Conservation (phyloP, 30 jellyfish, hydroid and myxozoan species). For the Cassiopea andromeda region DNA sequence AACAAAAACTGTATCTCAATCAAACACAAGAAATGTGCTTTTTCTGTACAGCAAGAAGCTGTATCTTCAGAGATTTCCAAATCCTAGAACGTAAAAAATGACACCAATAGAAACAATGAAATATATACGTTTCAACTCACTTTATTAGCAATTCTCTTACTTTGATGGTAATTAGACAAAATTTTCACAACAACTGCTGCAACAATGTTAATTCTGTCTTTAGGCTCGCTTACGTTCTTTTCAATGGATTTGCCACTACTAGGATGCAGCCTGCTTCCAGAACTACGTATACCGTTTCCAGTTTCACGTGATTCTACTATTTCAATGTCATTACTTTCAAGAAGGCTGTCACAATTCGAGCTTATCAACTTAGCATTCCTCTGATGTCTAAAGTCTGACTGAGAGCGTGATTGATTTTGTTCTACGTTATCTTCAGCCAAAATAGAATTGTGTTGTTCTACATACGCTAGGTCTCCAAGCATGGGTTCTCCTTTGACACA, state of each 20-base stretch:
- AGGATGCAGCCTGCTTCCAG: background rate
- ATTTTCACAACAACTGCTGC: constrained; percentile 78
- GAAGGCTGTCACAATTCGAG: background rate
- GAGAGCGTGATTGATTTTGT: background rate
- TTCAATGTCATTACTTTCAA: background rate
- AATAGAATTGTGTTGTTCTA: too few species aligned
- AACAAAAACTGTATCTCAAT: too few species aligned
- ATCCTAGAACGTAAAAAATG: too few species aligned
- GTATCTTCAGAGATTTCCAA: too few species aligned
- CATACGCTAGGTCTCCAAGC: too few species aligned
- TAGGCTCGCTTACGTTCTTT: background rate
- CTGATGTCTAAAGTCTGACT: background rate
- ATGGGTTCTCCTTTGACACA: too few species aligned
- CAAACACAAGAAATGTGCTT: too few species aligned
- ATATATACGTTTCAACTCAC: constrained; percentile 1
- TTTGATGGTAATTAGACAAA: constrained; percentile 64
- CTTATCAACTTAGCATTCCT: background rate
- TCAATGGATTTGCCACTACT: background rate
- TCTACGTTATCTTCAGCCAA: too few species aligned
- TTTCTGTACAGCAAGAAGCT: too few species aligned
- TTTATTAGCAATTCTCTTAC: constrained; percentile 56
- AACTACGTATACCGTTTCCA: background rate
- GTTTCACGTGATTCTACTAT: background rate
- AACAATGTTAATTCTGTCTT: constrained; percentile 25
- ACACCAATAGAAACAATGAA: background rate